Evolutionary conservation across 1,140 invertebrate genomes (phyloP).

Genomic region (Sycobia sp.): DNA sequence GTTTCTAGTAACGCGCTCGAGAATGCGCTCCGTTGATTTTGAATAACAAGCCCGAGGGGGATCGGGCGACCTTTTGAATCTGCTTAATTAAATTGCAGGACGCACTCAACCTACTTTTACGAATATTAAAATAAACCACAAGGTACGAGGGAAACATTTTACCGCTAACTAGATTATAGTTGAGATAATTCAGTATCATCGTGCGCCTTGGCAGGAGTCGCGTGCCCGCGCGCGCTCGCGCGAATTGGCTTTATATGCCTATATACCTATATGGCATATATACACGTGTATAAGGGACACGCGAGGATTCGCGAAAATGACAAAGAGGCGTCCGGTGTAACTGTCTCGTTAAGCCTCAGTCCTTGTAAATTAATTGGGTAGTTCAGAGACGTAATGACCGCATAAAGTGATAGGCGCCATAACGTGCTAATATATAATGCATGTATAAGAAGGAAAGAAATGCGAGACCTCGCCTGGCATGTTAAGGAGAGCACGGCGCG

Average conservation of each 20-base stretch:
- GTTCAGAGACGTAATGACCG: constrained; percentile 5
- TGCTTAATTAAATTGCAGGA: neutral
- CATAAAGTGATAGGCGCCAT: too few relatives aligned
- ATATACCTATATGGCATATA: too few relatives aligned
- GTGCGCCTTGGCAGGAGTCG: neutral
- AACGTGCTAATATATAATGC: too few relatives aligned
- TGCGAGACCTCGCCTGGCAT: too few relatives aligned
- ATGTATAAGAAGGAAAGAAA: too few relatives aligned
- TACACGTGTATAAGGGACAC: neutral
- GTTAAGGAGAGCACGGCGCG: too few relatives aligned
- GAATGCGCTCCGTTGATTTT: neutral
- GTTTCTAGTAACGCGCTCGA: too few relatives aligned
- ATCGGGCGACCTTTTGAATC: neutral
- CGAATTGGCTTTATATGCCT: neutral
- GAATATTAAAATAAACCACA: neutral
- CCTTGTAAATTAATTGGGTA: constrained; percentile 12
- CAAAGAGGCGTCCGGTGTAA: constrained; percentile 12
- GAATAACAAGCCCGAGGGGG: too few relatives aligned
- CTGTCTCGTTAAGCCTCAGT: constrained; percentile 4
- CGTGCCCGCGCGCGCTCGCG: neutral
- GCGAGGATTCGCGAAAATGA: constrained; percentile 9
- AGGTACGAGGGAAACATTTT: constrained; percentile 18
- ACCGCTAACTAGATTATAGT: constrained; percentile 2
- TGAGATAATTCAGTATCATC: constrained; percentile 9
- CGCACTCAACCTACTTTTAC: neutral